phyloP scores from a whole-genome alignment of 2,797 vertebrate species.

The Bucorvus abyssinicus region DNA sequence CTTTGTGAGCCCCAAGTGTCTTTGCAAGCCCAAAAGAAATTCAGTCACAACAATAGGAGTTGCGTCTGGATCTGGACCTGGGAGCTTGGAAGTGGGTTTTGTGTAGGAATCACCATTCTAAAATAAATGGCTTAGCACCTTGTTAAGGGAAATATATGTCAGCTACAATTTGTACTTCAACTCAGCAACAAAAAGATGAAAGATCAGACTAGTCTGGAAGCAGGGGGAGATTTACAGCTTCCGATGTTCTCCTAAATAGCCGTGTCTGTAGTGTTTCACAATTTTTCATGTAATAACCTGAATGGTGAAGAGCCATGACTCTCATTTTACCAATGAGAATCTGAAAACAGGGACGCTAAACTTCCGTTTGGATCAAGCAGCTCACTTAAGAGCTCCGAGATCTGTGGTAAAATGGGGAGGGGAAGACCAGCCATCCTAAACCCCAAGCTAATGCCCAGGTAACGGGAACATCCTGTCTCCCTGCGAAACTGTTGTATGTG shows the following conservation, averaged over 20 bases:
- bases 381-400: not conserved
- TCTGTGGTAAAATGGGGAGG: not conserved
- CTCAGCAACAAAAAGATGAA: not conserved
- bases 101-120: not conserved
- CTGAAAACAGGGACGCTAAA: not conserved
- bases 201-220: not conserved
- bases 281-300: not conserved
- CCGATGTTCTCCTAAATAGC: conserved; percentile 26
- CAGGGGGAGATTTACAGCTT: not conserved
- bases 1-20: not conserved
- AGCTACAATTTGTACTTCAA: not conserved
- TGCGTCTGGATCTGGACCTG: not conserved
- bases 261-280: not conserved
- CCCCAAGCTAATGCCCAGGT: not conserved
- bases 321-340: not conserved
- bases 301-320: not conserved
- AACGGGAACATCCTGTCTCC: not conserved
- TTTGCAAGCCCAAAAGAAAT: not conserved
- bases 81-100: not conserved
- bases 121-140: not conserved
- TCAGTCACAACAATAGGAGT: not conserved
- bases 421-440: not conserved
- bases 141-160: not conserved
- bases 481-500: not conserved
- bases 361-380: not conserved